Evolutionary conservation across 2,797 vertebrate genomes (phyloP), one percentile per base, ranked within the genome.

Genomic region (Catostomus latipinnis): DNA sequence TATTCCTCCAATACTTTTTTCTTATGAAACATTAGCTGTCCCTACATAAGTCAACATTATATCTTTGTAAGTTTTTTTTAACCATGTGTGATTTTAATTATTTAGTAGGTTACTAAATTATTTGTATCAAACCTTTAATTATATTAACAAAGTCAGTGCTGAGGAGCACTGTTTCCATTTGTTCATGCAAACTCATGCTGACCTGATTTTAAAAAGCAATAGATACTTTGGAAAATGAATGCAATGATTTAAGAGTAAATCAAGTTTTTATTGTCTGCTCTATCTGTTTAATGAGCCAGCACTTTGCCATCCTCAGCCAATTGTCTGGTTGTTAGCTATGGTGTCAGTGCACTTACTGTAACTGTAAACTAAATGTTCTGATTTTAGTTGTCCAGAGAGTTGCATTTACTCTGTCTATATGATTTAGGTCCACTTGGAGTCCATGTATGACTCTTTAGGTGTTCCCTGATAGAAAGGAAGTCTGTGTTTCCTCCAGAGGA

Each of bases 401-500:
- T 2, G 10, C 5, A 13, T 62, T 45, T 62, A 43, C 5, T 48
- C 22, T 7, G 10, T 45, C 49, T 48, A 9, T 48, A 74, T 74
- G 52, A 76, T 68, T 80, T 72, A 14, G n/a, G 52, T 75, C 58
- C 71, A 46, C 46, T 60, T 77, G 61, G 2, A 12, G 5, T 72
- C 46, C 7, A 34, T 78, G 71, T 73, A 49, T 69, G 7, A 13
- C 46, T 78, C 45, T 74, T 71, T 74, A 76, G 56, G 58, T 86
- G 72, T 78, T 66, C 50, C 45, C 71, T 77, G 11, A 76, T 57
- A 34, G 6, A 76, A 16, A 82, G 77, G 76, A 85, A 85, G 63
- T 61, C 53, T 67, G 49, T 14, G 18, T 83, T 87, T 87, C 82
- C 82, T 86, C 56, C 5, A 18, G 43, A 72, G 81, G 84, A 81